A percentile compares a stretch with the other conserved stretches of the same genome.
Conservation (phyloP, 2,797 vertebrate genomes). For the Craterocephalus amniculus region DNA sequence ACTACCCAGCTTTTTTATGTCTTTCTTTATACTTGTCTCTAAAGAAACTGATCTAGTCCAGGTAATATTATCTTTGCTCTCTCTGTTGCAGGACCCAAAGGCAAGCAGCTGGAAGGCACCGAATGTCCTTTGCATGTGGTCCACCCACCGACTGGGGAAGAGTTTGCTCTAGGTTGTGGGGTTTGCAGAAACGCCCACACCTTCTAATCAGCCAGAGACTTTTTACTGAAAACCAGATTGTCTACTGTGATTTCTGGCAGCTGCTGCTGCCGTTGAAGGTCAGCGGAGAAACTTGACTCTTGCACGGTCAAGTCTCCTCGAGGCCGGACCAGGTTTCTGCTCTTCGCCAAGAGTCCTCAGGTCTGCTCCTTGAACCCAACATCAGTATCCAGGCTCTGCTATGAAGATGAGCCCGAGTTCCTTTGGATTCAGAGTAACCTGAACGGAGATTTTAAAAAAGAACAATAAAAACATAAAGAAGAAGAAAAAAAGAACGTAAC, state of each 20-base stretch:
- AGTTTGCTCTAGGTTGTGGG: constrained; percentile 98
- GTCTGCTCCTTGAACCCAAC: constrained; percentile 63
- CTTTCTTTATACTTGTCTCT: neutral
- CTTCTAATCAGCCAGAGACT: constrained; percentile 85
- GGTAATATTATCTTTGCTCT: neutral
- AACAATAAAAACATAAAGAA: constrained; percentile 59
- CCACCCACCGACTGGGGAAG: constrained; percentile 97
- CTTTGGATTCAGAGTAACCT: constrained; percentile 70
- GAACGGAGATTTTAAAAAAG: constrained; percentile 49
- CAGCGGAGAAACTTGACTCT: constrained; percentile 64
- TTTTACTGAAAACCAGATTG: constrained; percentile 61
- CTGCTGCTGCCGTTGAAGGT: constrained; percentile 60
- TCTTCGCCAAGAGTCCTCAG: constrained; percentile 62
- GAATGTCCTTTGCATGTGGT: constrained; percentile 99
- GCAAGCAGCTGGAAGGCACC: constrained; percentile 97
- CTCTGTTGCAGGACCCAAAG: constrained; percentile 91
- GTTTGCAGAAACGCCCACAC: constrained; percentile 99
- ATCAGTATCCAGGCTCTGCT: constrained; percentile 63
- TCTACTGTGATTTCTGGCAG: constrained; percentile 78
- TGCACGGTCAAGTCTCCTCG: constrained; percentile 58
- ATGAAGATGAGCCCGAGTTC: constrained; percentile 48
- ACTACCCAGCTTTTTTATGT: too few species aligned
- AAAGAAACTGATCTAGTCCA: neutral
- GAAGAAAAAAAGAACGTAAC: constrained; percentile 69
- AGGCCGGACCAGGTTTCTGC: constrained; percentile 67